These are phyloP conservation scores for Pristionchus maxplancki DNA, from an alignment of 2,888 invertebrate species.

Conservation along the genomic window DNA sequence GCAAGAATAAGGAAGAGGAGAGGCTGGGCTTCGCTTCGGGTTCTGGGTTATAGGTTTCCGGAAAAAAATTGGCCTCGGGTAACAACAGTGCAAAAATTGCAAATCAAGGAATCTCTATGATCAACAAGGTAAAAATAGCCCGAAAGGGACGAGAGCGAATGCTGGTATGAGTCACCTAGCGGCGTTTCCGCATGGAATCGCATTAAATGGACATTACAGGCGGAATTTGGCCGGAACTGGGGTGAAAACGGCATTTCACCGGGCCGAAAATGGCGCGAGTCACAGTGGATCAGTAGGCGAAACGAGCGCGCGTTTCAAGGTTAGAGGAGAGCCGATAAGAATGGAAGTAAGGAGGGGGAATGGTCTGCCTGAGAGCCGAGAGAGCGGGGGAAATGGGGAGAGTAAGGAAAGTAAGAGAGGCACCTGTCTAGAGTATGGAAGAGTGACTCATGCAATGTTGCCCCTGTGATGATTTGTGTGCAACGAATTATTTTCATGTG, in stretches of 20 bases:
- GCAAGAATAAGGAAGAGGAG: not conserved
- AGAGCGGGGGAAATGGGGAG: not conserved
- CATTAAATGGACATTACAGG: not conserved
- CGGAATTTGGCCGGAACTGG: not conserved
- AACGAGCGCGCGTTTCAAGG: constrained; percentile 15
- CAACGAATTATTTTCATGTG: no score
- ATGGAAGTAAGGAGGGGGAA: not conserved
- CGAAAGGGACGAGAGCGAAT: not conserved
- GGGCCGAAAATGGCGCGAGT: not conserved
- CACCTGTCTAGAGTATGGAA: not conserved
- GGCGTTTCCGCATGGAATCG: not conserved
- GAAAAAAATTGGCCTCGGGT: no score
- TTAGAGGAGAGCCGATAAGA: constrained; percentile 26
- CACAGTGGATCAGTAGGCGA: not conserved
- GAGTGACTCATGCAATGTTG: not conserved
- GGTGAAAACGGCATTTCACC: not conserved
- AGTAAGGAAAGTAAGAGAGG: not conserved
- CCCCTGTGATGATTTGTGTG: no score
- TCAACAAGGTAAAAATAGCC: no score
- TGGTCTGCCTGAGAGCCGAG: no score
- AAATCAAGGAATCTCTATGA: no score
- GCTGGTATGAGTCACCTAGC: not conserved
- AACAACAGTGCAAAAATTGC: no score
- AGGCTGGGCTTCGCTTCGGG: no score
- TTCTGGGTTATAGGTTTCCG: not conserved